Conservation (phyloP, 2,113 vertebrate genomes). For the Xenotilapia caudafasciata region DNA sequence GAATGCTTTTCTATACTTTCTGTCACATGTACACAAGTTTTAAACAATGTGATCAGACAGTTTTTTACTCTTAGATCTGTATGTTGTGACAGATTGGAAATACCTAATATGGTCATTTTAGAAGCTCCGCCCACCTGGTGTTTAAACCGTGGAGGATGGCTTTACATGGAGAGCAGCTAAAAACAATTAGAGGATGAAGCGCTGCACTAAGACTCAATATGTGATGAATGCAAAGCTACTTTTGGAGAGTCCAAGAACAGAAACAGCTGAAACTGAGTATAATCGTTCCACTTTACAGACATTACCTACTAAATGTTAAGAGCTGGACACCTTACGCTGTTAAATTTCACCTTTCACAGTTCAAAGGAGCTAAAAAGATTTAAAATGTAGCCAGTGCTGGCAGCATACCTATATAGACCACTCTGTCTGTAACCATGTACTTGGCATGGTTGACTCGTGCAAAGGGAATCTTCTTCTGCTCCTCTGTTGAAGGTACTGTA, state of each 20-base stretch:
- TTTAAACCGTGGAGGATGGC: neutral
- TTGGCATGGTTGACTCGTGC: slow-evolving; percentile 81
- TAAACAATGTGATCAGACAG: neutral
- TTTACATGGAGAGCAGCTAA: neutral
- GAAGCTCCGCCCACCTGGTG: neutral
- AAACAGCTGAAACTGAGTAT: neutral
- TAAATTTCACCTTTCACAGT: neutral
- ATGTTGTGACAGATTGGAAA: neutral
- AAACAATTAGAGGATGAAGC: neutral
- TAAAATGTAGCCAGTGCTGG: neutral
- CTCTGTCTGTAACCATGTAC: slow-evolving; percentile 80
- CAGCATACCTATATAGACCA: slow-evolving; percentile 75
- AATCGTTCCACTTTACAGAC: neutral
- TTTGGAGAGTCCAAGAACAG: neutral
- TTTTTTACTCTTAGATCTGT: neutral
- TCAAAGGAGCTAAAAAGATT: neutral
- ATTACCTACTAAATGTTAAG: neutral
- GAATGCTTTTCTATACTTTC: neutral
- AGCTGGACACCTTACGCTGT: neutral
- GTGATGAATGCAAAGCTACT: neutral
- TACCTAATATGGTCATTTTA: neutral
- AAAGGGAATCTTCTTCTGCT: slow-evolving; percentile 70
- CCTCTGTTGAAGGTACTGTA: slow-evolving; percentile 60
- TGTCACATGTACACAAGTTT: neutral
- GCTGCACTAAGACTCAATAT: neutral